Conservation (phyloP, 64 coral and sea anemone species). For the Montipora capricornis region DNA sequence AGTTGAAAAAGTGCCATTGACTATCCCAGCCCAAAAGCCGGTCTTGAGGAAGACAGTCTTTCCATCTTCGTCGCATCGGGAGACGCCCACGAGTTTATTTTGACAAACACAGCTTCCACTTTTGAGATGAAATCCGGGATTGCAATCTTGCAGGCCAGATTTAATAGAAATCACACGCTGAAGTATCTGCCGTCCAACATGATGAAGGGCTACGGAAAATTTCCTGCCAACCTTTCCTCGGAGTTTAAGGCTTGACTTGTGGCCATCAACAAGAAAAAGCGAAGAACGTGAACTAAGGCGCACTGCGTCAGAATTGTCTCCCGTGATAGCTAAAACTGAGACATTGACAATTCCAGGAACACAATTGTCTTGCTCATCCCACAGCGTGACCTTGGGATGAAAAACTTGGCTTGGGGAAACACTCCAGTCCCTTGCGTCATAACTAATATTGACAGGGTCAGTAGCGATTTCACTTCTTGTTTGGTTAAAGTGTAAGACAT, state of each 20-base stretch:
- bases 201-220: constrained; percentile 22
- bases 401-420: constrained; percentile 71
- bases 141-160: constrained; percentile 13
- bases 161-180: not conserved
- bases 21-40: constrained; percentile 51
- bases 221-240: constrained; percentile 1
- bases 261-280: constrained; percentile 22
- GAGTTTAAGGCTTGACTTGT: constrained; percentile 7
- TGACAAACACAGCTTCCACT: constrained; percentile 36
- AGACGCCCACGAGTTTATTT: not conserved
- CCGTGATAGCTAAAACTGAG: not conserved
- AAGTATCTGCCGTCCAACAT: constrained; percentile 29
- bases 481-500: not conserved
- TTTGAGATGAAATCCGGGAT: constrained; percentile 44
- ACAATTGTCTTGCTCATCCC: constrained; percentile 43
- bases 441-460: constrained; percentile 70
- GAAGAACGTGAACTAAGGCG: constrained; percentile 22
- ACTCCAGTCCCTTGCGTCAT: constrained; percentile 40
- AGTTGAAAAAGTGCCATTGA: constrained; percentile 1
- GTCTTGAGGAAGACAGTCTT: constrained; percentile 51
- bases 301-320: constrained; percentile 11
- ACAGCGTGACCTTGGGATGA: constrained; percentile 21
- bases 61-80: constrained; percentile 43
- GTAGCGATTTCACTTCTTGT: constrained; percentile 70
- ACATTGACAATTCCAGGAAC: constrained; percentile 44